Conservation (phyloP, 2,888 invertebrate genomes). For the Lasioglossum leucozonium region DNA sequence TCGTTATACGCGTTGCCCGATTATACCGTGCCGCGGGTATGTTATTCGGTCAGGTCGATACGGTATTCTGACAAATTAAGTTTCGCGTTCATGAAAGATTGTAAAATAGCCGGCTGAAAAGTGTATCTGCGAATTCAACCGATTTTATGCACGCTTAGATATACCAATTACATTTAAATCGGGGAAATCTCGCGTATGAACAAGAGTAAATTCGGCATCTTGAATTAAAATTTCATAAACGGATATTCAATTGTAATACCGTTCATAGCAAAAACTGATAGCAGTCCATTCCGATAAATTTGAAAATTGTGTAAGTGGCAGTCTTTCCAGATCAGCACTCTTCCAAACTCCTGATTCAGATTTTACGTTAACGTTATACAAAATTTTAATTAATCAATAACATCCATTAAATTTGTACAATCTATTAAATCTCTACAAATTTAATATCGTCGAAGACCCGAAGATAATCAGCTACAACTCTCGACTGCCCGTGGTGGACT, state of each 20-base stretch:
- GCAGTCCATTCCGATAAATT: neutral
- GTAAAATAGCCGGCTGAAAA: neutral
- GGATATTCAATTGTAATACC: no score
- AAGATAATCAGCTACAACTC: no score
- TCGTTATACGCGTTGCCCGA: neutral
- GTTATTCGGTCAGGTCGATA: neutral
- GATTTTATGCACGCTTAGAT: neutral
- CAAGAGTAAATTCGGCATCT: neutral
- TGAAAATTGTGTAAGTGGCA: neutral
- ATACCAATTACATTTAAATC: neutral
- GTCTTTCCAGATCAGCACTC: neutral
- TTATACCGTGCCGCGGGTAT: neutral
- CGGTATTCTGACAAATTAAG: conserved; percentile 5
- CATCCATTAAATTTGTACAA: no score
- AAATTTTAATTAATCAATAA: no score
- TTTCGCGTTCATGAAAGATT: neutral
- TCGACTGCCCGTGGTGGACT: no score
- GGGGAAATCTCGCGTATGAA: neutral
- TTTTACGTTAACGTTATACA: neutral
- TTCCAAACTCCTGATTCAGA: neutral
- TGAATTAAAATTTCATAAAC: neutral
- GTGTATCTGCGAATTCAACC: neutral
- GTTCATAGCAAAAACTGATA: neutral
- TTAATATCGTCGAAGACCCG: no score
- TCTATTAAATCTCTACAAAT: no score